Base-by-base conservation (phyloP, 2,888 invertebrate species). In the Metopia argyrocephala region DNA sequence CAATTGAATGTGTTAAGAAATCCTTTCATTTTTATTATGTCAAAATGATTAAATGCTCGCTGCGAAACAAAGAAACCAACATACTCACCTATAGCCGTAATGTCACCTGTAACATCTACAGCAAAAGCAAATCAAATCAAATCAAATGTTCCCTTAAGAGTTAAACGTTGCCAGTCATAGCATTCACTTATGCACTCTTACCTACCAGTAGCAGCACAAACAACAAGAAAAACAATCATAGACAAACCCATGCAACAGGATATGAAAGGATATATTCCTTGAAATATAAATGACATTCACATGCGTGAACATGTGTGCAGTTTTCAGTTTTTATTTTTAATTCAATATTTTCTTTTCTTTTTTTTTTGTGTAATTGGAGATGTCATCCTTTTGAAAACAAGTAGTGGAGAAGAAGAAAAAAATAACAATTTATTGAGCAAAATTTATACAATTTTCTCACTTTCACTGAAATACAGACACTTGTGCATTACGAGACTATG, bases 391-490 rank as follows among this genome's bases (percentile, higher is more conserved):
- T 12, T 18, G 27, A 27, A 9, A 38, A 74, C 78, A 81, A 81
- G 69, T 74, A 76, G 65, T 66, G 15, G 38, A 38, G 38, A 38
- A 31, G 12, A 31, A n/a, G n/a, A n/a, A n/a, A n/a, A n/a, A n/a
- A n/a, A n/a, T n/a, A n/a, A n/a, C n/a, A 12, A 12, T 31, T 80
- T 74, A 54, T 78, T 78, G 78, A 70, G 78, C 78, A 75, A 78
- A 81, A 78, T 78, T 81, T 66, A 78, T 85, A 85, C 84, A 86
- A 84, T 86, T 86, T 85, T 83, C 85, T 86, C 87, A 87, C 87
- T 87, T 87, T 87, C 86, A 84, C 84, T 82, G 85, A 85, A 85
- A 86, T 85, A 84, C 85, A 57, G 27, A n/a, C 31, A 31, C 38
- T 38, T 38, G 83, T 84, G 59, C 50, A 45, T 46, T 52, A 38